phyloP scores from a whole-genome alignment of 2,113 vertebrate species.

The Dasyornis broadbenti region DNA sequence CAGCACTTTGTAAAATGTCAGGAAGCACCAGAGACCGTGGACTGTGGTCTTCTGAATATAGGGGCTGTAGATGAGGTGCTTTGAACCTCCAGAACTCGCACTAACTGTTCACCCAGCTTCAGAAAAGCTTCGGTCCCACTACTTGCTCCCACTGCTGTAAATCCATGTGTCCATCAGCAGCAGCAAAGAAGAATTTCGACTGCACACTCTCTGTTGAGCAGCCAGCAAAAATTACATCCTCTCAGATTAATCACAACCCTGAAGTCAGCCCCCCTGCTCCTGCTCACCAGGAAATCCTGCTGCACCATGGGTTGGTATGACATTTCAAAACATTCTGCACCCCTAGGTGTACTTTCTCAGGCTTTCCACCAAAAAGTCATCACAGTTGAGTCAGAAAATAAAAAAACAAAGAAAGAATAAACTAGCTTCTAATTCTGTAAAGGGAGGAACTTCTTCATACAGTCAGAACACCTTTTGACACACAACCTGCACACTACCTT shows the following conservation, averaged over 20 bases:
- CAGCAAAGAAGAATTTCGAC: background rate
- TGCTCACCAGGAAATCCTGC: background rate
- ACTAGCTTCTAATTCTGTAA: background rate
- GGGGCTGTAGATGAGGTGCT: background rate
- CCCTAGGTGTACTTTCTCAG: fast-evolving
- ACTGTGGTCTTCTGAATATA: background rate
- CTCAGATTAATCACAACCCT: background rate
- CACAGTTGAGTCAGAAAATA: background rate
- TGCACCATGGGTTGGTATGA: background rate
- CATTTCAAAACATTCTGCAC: background rate
- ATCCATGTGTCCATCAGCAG: fast-evolving
- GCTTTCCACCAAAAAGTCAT: background rate
- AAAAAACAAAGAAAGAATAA: background rate
- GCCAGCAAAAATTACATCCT: background rate
- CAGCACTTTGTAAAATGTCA: background rate
- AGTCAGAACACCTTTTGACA: background rate
- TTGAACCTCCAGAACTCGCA: background rate
- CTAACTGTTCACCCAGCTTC: background rate
- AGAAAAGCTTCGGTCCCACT: background rate
- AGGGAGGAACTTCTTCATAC: background rate
- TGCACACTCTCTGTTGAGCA: background rate
- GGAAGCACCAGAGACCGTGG: background rate
- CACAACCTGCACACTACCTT: background rate
- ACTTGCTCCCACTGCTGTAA: background rate
- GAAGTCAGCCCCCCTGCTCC: background rate